Evolutionary conservation across 1,140 invertebrate species (phyloP).

Genomic region (Ladona fulva): DNA sequence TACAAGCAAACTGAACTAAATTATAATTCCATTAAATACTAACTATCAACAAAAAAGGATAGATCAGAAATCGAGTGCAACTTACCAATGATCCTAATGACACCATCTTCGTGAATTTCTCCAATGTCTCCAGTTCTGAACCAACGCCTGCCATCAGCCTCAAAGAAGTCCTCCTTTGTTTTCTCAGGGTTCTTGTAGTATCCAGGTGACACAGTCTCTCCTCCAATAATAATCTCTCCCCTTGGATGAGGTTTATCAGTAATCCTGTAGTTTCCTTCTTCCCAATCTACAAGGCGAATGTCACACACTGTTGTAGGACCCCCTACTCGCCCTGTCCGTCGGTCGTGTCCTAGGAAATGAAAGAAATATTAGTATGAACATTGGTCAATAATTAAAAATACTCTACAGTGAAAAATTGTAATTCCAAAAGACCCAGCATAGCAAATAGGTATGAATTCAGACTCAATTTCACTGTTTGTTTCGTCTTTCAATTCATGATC

Average conservation of each 20-base stretch:
- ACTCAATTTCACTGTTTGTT: too few relatives aligned
- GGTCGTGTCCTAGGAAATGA: constrained; percentile 47
- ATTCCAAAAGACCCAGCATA: too few relatives aligned
- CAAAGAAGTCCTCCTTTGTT: constrained; percentile 85
- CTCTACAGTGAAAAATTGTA: too few relatives aligned
- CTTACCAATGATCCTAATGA: constrained; percentile 91
- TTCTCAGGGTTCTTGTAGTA: constrained; percentile 90
- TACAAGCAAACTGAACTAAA: too few relatives aligned
- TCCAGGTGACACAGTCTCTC: constrained; percentile 80
- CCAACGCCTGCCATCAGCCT: constrained; percentile 71
- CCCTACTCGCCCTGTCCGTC: constrained; percentile 76
- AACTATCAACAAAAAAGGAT: too few relatives aligned
- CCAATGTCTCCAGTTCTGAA: constrained; percentile 96
- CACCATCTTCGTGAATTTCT: constrained; percentile 84
- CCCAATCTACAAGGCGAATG: constrained; percentile 85
- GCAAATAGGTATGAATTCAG: too few relatives aligned
- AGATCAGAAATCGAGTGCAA: too few relatives aligned
- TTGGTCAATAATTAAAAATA: too few relatives aligned
- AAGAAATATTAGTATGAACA: constrained; percentile 20
- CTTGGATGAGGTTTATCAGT: constrained; percentile 83
- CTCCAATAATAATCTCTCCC: constrained; percentile 88
- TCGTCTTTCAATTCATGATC: too few relatives aligned
- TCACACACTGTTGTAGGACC: constrained; percentile 78
- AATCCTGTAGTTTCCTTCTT: constrained; percentile 86
- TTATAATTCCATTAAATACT: too few relatives aligned